phyloP scores from a whole-genome alignment of 2,797 vertebrate genomes.

The Tiaroga cobitis region DNA sequence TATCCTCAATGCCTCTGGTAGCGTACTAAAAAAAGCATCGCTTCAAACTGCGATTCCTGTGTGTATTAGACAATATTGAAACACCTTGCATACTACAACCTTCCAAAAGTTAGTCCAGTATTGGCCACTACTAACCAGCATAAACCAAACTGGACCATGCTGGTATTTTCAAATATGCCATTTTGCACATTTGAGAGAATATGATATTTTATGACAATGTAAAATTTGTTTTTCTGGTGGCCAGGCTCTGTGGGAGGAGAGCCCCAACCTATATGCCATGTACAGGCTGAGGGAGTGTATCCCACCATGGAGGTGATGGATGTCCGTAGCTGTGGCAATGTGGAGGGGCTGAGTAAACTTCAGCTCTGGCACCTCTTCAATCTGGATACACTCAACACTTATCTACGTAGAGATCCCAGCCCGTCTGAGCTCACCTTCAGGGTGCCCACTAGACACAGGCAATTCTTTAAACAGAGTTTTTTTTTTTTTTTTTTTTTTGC shows the following conservation, averaged over 20 bases:
- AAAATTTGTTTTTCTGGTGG: not conserved
- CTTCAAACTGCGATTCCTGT: not conserved
- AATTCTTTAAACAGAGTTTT: not conserved
- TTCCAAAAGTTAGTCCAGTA: not conserved
- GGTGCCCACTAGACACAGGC: slow-evolving; percentile 84
- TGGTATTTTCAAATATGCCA: not conserved
- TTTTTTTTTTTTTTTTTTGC: not conserved
- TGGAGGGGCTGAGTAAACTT: slow-evolving; percentile 76
- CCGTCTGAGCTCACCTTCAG: slow-evolving; percentile 78
- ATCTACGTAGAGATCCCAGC: slow-evolving; percentile 77
- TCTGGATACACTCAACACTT: slow-evolving; percentile 84
- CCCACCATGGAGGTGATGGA: slow-evolving; percentile 83
- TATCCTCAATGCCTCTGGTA: slow-evolving; percentile 78
- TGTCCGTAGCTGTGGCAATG: slow-evolving; percentile 74
- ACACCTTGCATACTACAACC: not conserved
- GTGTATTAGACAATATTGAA: not conserved
- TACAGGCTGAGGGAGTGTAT: slow-evolving; percentile 79
- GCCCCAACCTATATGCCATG: slow-evolving; percentile 74
- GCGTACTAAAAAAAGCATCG: not conserved
- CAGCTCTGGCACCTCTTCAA: slow-evolving; percentile 88
- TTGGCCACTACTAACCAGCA: not conserved
- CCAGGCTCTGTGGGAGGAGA: slow-evolving; percentile 65
- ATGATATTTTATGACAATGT: not conserved
- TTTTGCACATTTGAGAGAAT: not conserved
- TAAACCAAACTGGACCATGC: not conserved